Base-by-base conservation (phyloP, 2,888 invertebrate genomes). In the Agonopterix arenella region DNA sequence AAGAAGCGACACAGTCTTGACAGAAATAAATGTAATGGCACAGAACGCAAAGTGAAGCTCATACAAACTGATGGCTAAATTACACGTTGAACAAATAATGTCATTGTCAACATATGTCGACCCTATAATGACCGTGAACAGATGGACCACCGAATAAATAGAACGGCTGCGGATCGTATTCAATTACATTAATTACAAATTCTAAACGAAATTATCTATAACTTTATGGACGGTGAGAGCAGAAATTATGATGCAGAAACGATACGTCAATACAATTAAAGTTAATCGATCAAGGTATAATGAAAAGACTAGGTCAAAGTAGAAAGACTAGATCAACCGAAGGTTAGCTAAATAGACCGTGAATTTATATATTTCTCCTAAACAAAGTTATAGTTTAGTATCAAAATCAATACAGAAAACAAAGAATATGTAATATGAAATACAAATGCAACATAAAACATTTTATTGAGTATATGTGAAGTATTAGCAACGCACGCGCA, bases 121-220 rank as follows among this genome's bases (percentile, higher is more conserved):
- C 53, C 52, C 48, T 44, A 54, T 64, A 66, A 72, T 70, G 68
- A 59, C 54, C 45, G 58, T 52, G 71, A 73, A 65, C 81, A 80
- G 78, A 80, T 80, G 80, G 73, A 68, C 69, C 64, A 67, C 69
- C 69, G 57, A 69, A 69, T 64, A 63, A 66, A 60, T 58, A 58
- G 55, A 55, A 48, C 47, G 28, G 28, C 28, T 7, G 28, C 7
- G 28, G 28, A 28, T 28, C 13, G 28, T 5, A 28, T 28, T 28
- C 28, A 7, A 28, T 28, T 7, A 18, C 18, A 18, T 18, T 18
- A 18, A 28, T 28, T 5, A 28, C 28, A 28, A 28, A 28, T 28
- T 28, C 28, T 28, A 28, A 28, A 28, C 5, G 28, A 28, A 28
- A 28, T 28, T 28, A 7, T 28, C 28, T 28, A 28, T 18, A 5